Percentiles rank a stretch among this genome's conserved stretches.
Evolutionary conservation across 23 tunicate genomes (phyloP).

Genomic region (Halocynthia aurantium): DNA sequence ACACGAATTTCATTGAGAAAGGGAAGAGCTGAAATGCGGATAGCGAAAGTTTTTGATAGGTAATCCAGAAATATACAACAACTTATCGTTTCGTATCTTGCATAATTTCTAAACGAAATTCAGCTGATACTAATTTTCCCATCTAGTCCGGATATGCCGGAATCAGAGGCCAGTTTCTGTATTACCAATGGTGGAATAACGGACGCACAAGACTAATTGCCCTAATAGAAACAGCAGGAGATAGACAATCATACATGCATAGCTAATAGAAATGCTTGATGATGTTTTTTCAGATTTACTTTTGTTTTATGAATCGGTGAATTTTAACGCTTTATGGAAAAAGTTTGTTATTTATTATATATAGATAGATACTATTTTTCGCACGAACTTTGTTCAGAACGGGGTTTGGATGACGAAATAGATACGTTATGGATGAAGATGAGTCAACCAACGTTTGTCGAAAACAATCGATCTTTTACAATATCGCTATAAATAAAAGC

Average conservation of each 20-base stretch:
- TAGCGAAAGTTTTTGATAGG: conserved; percentile 88
- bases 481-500: no score
- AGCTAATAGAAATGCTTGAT: conserved; percentile 1
- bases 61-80: not conserved
- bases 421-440: conserved; percentile 10
- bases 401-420: conserved; percentile 10
- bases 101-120: not conserved
- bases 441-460: not conserved
- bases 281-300: not conserved
- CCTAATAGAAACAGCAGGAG: not conserved
- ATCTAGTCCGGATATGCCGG: conserved; percentile 96
- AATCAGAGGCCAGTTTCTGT: conserved; percentile 93
- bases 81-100: no score
- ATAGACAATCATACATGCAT: not conserved
- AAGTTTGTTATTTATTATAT: not conserved
- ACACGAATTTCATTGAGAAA: conserved; percentile 86
- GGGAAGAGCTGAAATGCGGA: conserved; percentile 90
- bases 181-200: conserved; percentile 87
- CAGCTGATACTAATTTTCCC: not conserved
- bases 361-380: not conserved
- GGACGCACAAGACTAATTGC: conserved; percentile 72
- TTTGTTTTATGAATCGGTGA: not conserved
- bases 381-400: not conserved
- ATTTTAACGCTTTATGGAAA: not conserved
- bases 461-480: no score